A percentile compares a stretch with the other conserved stretches of the same genome.
Conservation (phyloP, 2,113 vertebrate species). For the Austrofundulus limnaeus region DNA sequence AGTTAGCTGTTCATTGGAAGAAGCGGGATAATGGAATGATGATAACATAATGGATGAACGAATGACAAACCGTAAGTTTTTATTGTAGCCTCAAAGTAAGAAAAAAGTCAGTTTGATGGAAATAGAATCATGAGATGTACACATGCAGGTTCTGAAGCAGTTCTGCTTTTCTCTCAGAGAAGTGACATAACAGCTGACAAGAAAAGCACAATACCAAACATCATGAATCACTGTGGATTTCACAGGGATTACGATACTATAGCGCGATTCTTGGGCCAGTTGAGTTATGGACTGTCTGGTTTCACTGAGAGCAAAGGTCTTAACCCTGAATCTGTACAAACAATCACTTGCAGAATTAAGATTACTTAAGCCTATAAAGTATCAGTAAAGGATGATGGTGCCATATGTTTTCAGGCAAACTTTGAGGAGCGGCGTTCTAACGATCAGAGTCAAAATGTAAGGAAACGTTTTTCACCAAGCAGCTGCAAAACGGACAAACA, state of each 20-base stretch:
- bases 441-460: constrained; percentile 42
- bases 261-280: constrained; percentile 34
- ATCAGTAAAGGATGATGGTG: constrained; percentile 53
- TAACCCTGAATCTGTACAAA: constrained; percentile 63
- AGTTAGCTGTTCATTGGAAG: too few relatives aligned
- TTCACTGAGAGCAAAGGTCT: constrained; percentile 35
- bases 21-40: too few relatives aligned
- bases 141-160: constrained; percentile 30
- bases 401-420: constrained; percentile 63
- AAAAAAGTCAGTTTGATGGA: constrained; percentile 1
- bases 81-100: constrained; percentile 6
- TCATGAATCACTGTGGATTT: constrained; percentile 48
- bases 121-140: constrained; percentile 26
- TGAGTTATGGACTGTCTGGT: constrained; percentile 58
- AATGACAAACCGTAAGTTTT: constrained; percentile 27
- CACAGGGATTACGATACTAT: constrained; percentile 46
- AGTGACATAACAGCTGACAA: constrained; percentile 25
- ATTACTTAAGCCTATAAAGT: constrained; percentile 48
- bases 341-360: constrained; percentile 65
- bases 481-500: constrained; percentile 75
- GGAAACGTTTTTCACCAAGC: constrained; percentile 42
- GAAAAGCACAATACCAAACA: constrained; percentile 41
- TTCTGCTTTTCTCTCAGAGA: constrained; percentile 30
- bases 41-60: too few relatives aligned
- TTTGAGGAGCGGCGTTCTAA: constrained; percentile 49